These are phyloP conservation scores for Sphyrna mokarran DNA, from an alignment of 2,113 vertebrate genomes.

Conservation along the genomic window DNA sequence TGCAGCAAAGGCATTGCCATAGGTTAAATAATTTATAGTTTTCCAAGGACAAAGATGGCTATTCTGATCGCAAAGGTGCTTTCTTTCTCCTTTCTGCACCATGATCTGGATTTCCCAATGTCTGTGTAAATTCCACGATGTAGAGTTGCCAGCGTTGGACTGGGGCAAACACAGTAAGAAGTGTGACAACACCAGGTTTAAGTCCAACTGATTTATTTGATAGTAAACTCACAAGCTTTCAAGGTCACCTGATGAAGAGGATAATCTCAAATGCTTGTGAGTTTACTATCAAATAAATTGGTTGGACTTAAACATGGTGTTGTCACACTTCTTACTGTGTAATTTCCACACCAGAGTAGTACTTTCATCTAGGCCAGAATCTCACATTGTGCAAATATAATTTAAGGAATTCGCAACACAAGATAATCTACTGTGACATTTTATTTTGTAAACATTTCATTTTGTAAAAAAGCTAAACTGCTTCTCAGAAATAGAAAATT, in stretches of 20 bases:
- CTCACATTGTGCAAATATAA: background rate
- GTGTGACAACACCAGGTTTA: too few relatives aligned
- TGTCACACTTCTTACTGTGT: too few relatives aligned
- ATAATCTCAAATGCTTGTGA: too few relatives aligned
- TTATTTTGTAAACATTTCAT: background rate
- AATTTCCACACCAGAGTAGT: background rate
- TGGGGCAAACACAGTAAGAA: too few relatives aligned
- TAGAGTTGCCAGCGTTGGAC: too few relatives aligned
- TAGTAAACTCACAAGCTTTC: too few relatives aligned
- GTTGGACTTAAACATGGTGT: too few relatives aligned
- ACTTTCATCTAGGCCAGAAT: background rate
- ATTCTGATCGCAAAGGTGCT: background rate
- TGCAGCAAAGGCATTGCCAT: background rate
- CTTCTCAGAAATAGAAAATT: background rate
- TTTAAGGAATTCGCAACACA: background rate
- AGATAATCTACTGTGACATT: background rate
- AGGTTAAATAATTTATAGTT: background rate
- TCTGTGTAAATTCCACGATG: background rate
- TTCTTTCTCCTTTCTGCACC: background rate
- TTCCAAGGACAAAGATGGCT: background rate
- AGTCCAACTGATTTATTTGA: too few relatives aligned
- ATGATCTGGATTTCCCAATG: background rate
- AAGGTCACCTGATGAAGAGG: too few relatives aligned
- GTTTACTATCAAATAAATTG: too few relatives aligned
- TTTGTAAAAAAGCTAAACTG: background rate